These are phyloP conservation scores for Emydocephalus ijimae DNA, from an alignment of 2,113 vertebrate species.

Conservation along the genomic window DNA sequence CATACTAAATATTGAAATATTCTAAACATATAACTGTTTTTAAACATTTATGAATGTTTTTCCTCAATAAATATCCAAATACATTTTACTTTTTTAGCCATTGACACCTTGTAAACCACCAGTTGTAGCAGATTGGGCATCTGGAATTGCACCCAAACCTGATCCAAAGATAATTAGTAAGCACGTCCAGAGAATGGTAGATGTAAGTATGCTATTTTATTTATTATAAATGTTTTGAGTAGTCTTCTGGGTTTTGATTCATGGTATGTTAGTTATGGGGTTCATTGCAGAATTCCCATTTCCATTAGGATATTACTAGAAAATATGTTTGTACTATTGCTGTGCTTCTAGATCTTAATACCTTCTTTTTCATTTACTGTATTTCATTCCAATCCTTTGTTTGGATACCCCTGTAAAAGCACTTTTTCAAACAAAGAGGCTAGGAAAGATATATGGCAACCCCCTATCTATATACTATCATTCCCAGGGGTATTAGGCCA, in stretches of 20 bases:
- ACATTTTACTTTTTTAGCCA: constrained; percentile 70
- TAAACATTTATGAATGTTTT: neutral
- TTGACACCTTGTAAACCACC: constrained; percentile 88
- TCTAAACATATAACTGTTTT: neutral
- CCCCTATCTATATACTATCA: neutral
- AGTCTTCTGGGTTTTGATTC: neutral
- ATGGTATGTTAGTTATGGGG: neutral
- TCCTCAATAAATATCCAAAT: neutral
- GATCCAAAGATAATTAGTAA: constrained; percentile 95
- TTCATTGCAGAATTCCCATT: neutral
- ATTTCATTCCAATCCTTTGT: neutral
- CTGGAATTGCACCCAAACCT: constrained; percentile 89
- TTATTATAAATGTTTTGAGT: neutral
- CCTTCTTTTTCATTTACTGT: neutral
- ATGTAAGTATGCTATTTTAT: constrained; percentile 75
- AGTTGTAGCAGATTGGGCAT: constrained; percentile 91
- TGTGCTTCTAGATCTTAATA: neutral
- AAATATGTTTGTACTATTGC: neutral
- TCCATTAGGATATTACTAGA: neutral
- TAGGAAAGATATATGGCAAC: neutral
- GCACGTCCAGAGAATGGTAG: constrained; percentile 95
- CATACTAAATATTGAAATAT: neutral
- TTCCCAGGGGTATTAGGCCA: neutral
- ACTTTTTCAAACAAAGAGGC: neutral
- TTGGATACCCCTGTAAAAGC: neutral